Conservation (phyloP, 2,888 invertebrate species). For the Microplitis manilae region DNA sequence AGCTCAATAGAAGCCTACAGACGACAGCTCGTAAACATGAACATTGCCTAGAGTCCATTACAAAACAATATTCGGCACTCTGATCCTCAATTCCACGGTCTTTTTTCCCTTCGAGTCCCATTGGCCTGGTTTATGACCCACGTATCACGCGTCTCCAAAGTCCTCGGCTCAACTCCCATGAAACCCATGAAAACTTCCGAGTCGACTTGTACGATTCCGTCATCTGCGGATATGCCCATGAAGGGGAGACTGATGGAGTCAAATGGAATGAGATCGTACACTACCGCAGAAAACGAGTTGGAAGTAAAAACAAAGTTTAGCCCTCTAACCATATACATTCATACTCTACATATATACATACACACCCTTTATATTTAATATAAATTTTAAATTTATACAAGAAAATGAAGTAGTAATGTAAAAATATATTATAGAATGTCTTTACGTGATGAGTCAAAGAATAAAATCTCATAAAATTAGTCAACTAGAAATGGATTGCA, state of each 20-base stretch:
- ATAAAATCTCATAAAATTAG: slow-evolving; percentile 56
- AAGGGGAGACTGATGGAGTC: slow-evolving; percentile 25
- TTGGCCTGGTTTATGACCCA: slow-evolving; percentile 48
- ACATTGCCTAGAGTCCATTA: slow-evolving; percentile 54
- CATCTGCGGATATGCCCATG: slow-evolving; percentile 39
- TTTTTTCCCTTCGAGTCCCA: slow-evolving; percentile 39
- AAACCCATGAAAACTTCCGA: slow-evolving; percentile 47
- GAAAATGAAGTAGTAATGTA: neutral
- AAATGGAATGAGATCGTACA: slow-evolving; percentile 22
- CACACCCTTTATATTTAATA: neutral
- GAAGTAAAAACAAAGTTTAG: neutral
- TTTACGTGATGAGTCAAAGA: slow-evolving; percentile 26
- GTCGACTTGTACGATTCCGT: slow-evolving; percentile 42
- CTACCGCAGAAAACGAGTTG: neutral
- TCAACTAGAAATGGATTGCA: slow-evolving; percentile 55
- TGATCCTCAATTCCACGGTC: slow-evolving; percentile 42
- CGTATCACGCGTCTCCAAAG: slow-evolving; percentile 39
- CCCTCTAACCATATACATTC: neutral
- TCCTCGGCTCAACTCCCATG: slow-evolving; percentile 48
- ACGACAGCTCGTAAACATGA: slow-evolving; percentile 52
- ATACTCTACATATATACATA: neutral
- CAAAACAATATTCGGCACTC: slow-evolving; percentile 56
- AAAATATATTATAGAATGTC: neutral
- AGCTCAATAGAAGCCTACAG: slow-evolving; percentile 36
- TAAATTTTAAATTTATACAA: neutral